Conservation (phyloP, 2,797 vertebrate genomes). For the Brachymystax lenok region DNA sequence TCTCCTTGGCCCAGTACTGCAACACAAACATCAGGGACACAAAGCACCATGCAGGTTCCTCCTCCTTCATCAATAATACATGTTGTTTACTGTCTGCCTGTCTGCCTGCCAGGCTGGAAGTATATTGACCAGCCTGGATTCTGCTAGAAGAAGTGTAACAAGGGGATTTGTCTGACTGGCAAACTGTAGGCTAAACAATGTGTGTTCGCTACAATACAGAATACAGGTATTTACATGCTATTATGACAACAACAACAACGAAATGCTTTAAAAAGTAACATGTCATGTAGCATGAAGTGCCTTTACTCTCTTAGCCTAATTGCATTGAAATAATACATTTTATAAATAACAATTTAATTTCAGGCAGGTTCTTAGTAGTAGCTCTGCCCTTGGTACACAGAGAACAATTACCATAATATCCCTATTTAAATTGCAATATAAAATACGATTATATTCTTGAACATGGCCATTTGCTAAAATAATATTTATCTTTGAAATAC, state of each 20-base stretch:
- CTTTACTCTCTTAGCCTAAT: not conserved
- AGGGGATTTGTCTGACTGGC: slow-evolving; percentile 32
- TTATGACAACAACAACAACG: not conserved
- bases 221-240: not conserved
- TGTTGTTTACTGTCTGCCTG: slow-evolving; percentile 33
- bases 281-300: not conserved
- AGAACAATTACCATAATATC: not conserved
- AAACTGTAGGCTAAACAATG: slow-evolving; percentile 5
- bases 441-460: not conserved
- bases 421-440: not conserved
- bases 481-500: slow-evolving; percentile 27
- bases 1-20: slow-evolving; percentile 61
- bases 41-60: slow-evolving; percentile 65
- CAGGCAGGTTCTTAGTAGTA: not conserved
- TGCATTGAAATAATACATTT: not conserved
- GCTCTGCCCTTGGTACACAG: not conserved
- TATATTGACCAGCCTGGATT: slow-evolving; percentile 39
- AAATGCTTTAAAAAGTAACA: not conserved
- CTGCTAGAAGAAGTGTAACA: slow-evolving; percentile 65
- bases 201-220: not conserved
- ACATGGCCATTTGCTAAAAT: not conserved
- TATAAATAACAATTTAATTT: not conserved
- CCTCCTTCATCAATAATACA: slow-evolving; percentile 80
- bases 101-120: not conserved
- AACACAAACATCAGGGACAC: slow-evolving; percentile 70